phyloP scores from a whole-genome alignment of 2,888 invertebrate genomes.

The Lycaena phlaeas region DNA sequence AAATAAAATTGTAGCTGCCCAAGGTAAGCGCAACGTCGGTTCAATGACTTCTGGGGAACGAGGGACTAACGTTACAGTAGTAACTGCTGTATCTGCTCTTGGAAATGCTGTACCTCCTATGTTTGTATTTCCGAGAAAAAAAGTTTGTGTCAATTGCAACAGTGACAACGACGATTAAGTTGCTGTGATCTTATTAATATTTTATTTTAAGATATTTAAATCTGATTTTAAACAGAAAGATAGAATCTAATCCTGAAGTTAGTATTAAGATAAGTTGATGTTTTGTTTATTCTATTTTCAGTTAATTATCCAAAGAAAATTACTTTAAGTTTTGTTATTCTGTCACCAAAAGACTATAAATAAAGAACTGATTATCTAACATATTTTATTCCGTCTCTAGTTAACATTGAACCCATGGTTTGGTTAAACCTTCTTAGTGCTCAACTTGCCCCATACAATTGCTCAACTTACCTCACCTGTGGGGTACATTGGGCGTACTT shows the following conservation, averaged over 20 bases:
- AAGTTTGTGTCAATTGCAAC: conserved; percentile 15
- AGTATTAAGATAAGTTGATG: conserved; percentile 15
- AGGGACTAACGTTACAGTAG: conserved; percentile 25
- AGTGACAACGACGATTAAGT: conserved; percentile 14
- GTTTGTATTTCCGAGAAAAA: conserved; percentile 15
- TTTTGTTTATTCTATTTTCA: conserved; percentile 17
- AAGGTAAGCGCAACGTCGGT: conserved; percentile 24
- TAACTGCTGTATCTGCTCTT: conserved; percentile 19
- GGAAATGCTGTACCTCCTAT: conserved; percentile 20
- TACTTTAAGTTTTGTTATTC: conserved; percentile 17
- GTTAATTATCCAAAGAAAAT: conserved; percentile 14
- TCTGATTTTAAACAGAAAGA: conserved; percentile 15
- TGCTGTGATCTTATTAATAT: conserved; percentile 14
- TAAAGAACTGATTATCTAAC: conserved; percentile 17
- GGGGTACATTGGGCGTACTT: conserved; percentile 23
- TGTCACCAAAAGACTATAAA: conserved; percentile 17
- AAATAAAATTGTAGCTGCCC: conserved; percentile 25
- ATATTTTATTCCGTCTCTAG: conserved; percentile 17
- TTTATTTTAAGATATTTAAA: conserved; percentile 12
- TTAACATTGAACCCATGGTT: conserved; percentile 16
- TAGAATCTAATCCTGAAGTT: conserved; percentile 13
- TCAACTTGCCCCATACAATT: conserved; percentile 23
- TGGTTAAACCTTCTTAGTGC: conserved; percentile 18
- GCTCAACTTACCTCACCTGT: conserved; percentile 26
- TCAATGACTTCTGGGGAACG: conserved; percentile 23